phyloP scores from a whole-genome alignment of 2,888 invertebrate genomes.

The Campoplex nolae region DNA sequence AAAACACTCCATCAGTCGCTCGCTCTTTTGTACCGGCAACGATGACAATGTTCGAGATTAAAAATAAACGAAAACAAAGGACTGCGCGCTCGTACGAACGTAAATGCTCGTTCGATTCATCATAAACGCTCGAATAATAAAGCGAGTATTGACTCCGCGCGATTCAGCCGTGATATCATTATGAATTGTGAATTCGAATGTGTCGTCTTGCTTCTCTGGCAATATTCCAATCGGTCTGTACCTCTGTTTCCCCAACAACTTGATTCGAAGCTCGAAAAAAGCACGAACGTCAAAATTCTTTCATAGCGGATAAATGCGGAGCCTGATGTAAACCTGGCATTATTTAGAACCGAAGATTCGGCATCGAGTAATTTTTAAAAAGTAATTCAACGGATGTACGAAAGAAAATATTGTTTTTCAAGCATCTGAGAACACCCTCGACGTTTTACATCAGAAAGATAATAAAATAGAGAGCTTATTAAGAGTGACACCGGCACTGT shows the following conservation, averaged over 20 bases:
- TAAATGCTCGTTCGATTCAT: neutral
- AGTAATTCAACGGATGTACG: neutral
- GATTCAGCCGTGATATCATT: neutral
- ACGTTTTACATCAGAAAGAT: neutral
- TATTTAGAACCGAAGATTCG: neutral
- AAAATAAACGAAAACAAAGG: neutral
- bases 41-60: neutral
- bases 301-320: neutral
- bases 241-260: neutral
- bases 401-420: neutral
- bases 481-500: conserved; percentile 30
- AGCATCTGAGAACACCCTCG: conserved; percentile 5
- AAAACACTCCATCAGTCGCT: neutral
- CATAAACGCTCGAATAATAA: neutral
- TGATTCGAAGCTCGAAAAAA: neutral
- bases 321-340: neutral
- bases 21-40: neutral
- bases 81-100: neutral
- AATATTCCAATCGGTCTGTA: neutral
- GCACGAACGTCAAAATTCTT: neutral
- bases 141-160: neutral
- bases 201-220: neutral
- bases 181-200: neutral
- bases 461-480: neutral
- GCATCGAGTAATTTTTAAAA: neutral